Evolutionary conservation across 1,140 invertebrate species (phyloP).

Genomic region (Heliconius eleuchia): DNA sequence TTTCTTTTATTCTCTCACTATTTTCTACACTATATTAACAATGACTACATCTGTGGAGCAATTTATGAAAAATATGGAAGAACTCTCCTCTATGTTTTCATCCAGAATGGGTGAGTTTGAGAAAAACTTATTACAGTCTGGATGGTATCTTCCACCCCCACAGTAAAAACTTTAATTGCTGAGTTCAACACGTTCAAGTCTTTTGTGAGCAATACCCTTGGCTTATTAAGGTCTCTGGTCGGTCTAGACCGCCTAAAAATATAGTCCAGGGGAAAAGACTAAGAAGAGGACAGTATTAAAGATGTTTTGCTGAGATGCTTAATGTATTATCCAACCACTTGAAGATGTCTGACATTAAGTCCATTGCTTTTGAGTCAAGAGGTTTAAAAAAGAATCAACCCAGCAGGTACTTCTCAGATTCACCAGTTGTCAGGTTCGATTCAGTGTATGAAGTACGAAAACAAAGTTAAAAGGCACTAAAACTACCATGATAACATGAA

Average conservation of each 20-base stretch:
- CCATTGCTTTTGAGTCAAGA: background rate
- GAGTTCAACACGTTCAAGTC: too few relatives aligned
- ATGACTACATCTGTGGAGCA: too few relatives aligned
- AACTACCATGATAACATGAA: background rate
- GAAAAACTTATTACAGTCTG: too few relatives aligned
- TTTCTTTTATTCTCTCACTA: too few relatives aligned
- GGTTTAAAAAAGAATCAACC: background rate
- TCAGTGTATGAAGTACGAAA: background rate
- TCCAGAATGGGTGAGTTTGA: too few relatives aligned
- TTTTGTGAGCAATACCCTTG: too few relatives aligned
- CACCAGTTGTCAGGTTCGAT: background rate
- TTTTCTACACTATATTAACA: too few relatives aligned
- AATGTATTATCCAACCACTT: background rate
- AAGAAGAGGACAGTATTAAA: constrained; percentile 20
- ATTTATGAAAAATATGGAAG: too few relatives aligned
- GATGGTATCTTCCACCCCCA: too few relatives aligned
- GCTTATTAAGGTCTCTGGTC: too few relatives aligned
- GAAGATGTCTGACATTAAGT: background rate
- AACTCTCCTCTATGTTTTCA: too few relatives aligned
- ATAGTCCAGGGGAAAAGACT: constrained; percentile 21
- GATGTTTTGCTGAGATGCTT: background rate
- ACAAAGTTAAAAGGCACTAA: background rate
- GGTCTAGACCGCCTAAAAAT: background rate
- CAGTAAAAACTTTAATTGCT: too few relatives aligned
- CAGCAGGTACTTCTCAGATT: background rate